phyloP scores from a whole-genome alignment of 2,113 vertebrate species.

The Sebastes fasciatus region DNA sequence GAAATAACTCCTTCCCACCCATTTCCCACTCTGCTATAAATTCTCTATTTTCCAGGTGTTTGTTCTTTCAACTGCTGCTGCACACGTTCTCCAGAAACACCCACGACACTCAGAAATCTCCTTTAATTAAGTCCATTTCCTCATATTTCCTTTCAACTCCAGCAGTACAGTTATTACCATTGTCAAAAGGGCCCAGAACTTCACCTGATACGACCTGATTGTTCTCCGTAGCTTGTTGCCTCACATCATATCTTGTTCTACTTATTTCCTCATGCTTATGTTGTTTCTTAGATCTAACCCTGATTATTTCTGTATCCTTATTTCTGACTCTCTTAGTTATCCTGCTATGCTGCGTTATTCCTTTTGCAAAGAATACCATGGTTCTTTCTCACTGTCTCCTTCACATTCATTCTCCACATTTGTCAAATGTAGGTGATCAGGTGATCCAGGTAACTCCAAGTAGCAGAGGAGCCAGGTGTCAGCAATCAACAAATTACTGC shows the following conservation, averaged over 20 bases:
- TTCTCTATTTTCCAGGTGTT: neutral
- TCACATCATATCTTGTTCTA: neutral
- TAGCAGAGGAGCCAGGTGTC: conserved; percentile 59
- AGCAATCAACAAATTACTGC: conserved; percentile 44
- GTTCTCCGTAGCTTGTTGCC: neutral
- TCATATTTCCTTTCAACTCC: neutral
- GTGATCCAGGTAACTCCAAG: neutral
- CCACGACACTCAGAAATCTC: neutral
- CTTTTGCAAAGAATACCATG: neutral
- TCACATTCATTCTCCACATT: neutral
- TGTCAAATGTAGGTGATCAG: too few relatives aligned
- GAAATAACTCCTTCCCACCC: neutral
- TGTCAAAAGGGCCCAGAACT: neutral
- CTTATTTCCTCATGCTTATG: neutral
- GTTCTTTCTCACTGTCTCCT: neutral
- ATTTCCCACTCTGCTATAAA: neutral
- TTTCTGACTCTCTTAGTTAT: neutral
- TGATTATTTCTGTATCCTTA: neutral
- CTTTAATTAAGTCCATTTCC: neutral
- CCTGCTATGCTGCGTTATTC: neutral
- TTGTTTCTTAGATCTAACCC: neutral
- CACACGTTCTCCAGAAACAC: neutral
- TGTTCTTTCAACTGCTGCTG: neutral
- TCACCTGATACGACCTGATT: neutral
- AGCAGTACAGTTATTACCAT: neutral